Conservation (phyloP, 2,113 vertebrate species). For the Fulica atra region DNA sequence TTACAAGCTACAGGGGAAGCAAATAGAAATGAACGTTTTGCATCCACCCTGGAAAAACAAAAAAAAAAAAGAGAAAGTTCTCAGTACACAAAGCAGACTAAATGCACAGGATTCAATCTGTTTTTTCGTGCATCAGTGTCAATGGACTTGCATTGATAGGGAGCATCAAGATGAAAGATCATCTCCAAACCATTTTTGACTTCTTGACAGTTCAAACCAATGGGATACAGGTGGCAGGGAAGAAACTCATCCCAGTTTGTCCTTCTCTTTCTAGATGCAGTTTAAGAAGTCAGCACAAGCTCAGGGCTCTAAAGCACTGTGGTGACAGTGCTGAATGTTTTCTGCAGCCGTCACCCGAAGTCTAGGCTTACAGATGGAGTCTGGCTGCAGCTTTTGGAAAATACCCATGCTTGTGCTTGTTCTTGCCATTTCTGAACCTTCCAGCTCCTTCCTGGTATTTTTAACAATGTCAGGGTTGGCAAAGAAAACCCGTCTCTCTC, state of each 20-base stretch:
- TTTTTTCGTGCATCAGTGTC: neutral
- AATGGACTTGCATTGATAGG: neutral
- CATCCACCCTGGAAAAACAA: neutral
- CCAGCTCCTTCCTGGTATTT: neutral
- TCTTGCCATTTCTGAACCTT: neutral
- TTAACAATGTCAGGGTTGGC: neutral
- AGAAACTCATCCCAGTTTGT: neutral
- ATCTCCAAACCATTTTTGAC: neutral
- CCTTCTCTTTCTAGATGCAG: neutral
- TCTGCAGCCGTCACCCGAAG: neutral
- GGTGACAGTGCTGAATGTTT: neutral
- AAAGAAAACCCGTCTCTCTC: neutral
- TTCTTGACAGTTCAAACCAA: neutral
- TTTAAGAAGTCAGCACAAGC: neutral
- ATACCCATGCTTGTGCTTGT: neutral
- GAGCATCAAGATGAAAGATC: neutral
- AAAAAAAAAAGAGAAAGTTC: neutral
- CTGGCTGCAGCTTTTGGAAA: neutral
- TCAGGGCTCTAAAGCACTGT: neutral
- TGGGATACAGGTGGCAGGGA: neutral
- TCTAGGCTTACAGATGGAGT: neutral
- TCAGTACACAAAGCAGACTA: neutral
- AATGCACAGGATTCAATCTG: neutral
- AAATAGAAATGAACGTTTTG: slow-evolving; percentile 22
- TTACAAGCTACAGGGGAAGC: neutral